Percentiles rank a stretch among this genome's conserved stretches.
Evolutionary conservation across 2,888 invertebrate species (phyloP).

Genomic region (Prostheceraeus crozeri): DNA sequence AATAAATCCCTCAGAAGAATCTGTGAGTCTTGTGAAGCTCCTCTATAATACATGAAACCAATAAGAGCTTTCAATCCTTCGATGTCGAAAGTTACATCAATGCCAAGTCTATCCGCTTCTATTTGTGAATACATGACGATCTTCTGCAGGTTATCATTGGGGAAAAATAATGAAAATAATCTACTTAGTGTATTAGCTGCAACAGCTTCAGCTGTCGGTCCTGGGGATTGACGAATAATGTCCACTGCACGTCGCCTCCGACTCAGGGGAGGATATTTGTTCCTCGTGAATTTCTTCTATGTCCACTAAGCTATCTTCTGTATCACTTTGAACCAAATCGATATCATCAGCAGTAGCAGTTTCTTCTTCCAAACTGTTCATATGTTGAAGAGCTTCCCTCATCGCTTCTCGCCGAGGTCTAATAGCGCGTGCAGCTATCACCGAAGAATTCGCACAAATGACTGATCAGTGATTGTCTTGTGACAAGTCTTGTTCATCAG

Average conservation of each 20-base stretch:
- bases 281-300: conserved; percentile 2
- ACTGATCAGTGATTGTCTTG: too few relatives aligned
- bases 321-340: conserved; percentile 1
- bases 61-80: not conserved
- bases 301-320: not conserved
- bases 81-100: conserved; percentile 13
- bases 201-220: conserved; percentile 2
- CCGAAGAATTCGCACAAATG: too few relatives aligned
- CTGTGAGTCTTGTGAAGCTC: conserved; percentile 10
- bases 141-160: conserved; percentile 16
- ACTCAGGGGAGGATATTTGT: not conserved
- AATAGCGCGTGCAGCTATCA: too few relatives aligned
- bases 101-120: conserved; percentile 1
- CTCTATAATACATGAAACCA: conserved; percentile 13
- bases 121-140: conserved; percentile 4
- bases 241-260: not conserved
- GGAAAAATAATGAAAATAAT: not conserved
- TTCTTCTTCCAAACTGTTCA: too few relatives aligned
- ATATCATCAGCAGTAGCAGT: too few relatives aligned
- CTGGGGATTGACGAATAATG: conserved; percentile 5
- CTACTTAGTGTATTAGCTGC: not conserved
- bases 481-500: too few relatives aligned
- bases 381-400: too few relatives aligned
- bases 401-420: too few relatives aligned
- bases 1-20: conserved; percentile 3